Evolutionary conservation across 2,113 vertebrate species (phyloP).

Genomic region (Casuarius casuarius): DNA sequence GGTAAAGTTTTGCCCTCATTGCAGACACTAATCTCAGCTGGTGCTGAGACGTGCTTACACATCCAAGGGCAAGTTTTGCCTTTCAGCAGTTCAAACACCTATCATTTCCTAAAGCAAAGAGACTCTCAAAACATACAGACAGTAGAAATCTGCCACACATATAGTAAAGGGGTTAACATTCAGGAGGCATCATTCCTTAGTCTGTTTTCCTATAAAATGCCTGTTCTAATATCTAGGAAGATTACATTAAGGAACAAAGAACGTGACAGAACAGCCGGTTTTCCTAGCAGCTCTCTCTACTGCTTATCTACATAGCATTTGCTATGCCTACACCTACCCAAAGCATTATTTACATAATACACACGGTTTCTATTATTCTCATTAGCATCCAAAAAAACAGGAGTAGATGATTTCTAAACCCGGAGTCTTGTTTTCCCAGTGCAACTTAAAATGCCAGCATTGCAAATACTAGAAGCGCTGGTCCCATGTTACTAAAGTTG

Average conservation of each 20-base stretch:
- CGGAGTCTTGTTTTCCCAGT: conserved; percentile 53
- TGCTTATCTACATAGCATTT: conserved; percentile 55
- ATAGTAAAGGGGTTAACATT: conserved; percentile 51
- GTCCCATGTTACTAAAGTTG: conserved; percentile 31
- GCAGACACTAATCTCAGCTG: neutral
- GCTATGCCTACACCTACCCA: conserved; percentile 50
- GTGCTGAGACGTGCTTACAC: neutral
- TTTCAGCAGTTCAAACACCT: conserved; percentile 76
- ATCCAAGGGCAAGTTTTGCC: conserved; percentile 57
- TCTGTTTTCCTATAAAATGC: conserved; percentile 22
- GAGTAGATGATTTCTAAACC: conserved; percentile 36
- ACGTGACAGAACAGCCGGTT: conserved; percentile 7
- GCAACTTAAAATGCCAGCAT: conserved; percentile 59
- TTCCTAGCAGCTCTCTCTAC: conserved; percentile 29
- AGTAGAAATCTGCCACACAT: conserved; percentile 59
- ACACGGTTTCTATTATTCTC: conserved; percentile 32
- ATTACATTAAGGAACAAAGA: conserved; percentile 30
- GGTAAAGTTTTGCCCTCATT: conserved; percentile 43
- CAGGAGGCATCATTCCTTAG: conserved; percentile 76
- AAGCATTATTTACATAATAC: conserved; percentile 58
- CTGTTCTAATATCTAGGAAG: conserved; percentile 49
- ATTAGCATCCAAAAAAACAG: conserved; percentile 26
- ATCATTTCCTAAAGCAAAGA: conserved; percentile 75
- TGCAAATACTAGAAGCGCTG: conserved; percentile 40
- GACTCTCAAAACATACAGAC: conserved; percentile 38